Conservation (phyloP, 2,113 vertebrate species). For the Orthonyx spaldingii region DNA sequence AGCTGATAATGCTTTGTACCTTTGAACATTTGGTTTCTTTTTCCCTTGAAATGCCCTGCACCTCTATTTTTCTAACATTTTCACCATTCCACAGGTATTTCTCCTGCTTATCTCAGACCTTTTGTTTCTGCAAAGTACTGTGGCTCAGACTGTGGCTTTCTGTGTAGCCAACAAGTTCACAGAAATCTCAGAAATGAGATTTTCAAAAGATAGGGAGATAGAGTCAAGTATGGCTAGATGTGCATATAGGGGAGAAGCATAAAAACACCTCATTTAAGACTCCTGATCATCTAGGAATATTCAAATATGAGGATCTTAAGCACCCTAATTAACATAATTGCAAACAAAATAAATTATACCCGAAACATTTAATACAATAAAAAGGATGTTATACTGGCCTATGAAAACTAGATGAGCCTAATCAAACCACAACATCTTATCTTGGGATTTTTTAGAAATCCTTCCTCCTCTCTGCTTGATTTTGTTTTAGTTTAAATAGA, state of each 20-base stretch:
- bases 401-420: not conserved
- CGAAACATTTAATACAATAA: not conserved
- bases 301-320: not conserved
- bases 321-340: not conserved
- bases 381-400: not conserved
- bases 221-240: not conserved
- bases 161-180: not conserved
- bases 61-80: not conserved
- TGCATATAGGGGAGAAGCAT: not conserved
- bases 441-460: not conserved
- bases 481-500: not conserved
- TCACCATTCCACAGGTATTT: not conserved
- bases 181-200: not conserved
- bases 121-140: not conserved
- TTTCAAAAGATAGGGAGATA: not conserved
- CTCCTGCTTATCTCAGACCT: not conserved
- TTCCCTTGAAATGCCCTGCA: not conserved
- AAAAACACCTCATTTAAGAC: not conserved
- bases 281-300: not conserved
- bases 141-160: not conserved
- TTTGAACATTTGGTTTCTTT: not conserved
- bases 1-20: not conserved
- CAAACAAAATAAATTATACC: not conserved
- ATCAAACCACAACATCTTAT: not conserved
- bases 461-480: not conserved